Evolutionary conservation across 2,888 invertebrate species (phyloP).

Genomic region (Caenorhabditis sulstoni): DNA sequence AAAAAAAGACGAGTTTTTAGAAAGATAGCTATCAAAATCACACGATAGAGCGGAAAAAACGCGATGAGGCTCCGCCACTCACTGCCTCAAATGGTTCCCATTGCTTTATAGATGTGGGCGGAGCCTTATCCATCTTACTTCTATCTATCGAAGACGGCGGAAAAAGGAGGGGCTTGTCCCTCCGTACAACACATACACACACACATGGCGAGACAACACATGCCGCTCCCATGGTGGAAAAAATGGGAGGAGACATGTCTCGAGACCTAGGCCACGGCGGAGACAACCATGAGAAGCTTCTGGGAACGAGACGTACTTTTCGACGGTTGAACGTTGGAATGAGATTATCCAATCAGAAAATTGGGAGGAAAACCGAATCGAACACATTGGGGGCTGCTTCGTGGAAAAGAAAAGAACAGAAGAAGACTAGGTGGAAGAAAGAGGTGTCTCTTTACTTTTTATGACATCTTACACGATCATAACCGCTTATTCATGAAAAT

Average conservation of each 20-base stretch:
- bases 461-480: constrained; percentile 36
- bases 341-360: neutral
- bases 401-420: constrained; percentile 2
- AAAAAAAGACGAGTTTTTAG: neutral
- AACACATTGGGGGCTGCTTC: neutral
- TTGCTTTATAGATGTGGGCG: neutral
- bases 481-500: constrained; percentile 28
- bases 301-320: neutral
- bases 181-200: constrained; percentile 11
- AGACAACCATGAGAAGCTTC: constrained; percentile 8
- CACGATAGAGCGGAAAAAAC: neutral
- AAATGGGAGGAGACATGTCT: constrained; percentile 41
- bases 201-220: constrained; percentile 10
- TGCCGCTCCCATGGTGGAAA: constrained; percentile 48
- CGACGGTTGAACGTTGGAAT: neutral
- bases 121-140: constrained; percentile 17
- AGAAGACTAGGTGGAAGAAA: constrained; percentile 1
- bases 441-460: constrained; percentile 23
- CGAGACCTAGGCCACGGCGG: constrained; percentile 10
- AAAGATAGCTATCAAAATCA: neutral
- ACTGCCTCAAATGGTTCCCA: no score
- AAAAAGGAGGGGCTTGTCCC: constrained; percentile 3
- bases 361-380: constrained; percentile 4
- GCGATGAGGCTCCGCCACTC: no score
- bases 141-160: constrained; percentile 23